Percentiles rank a stretch among this genome's conserved stretches.
These are phyloP conservation scores for Leptopterna dolabrata DNA, from an alignment of 2,888 invertebrate genomes.

Conservation along the genomic window DNA sequence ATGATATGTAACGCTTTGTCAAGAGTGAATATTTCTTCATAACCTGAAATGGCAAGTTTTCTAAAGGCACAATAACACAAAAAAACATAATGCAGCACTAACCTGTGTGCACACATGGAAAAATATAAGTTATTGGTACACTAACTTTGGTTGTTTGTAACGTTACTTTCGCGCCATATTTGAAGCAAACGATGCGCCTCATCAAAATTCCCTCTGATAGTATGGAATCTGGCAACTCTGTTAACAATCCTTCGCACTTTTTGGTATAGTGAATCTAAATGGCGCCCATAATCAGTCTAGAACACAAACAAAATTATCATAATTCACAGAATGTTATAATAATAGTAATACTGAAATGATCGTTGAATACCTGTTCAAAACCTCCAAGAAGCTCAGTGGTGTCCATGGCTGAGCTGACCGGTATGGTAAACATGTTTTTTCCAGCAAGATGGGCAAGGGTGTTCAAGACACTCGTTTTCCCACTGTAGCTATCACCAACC, in stretches of 20 bases:
- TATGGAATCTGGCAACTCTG: background rate
- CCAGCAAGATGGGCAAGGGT: conserved; percentile 81
- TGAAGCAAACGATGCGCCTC: background rate
- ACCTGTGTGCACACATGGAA: no score
- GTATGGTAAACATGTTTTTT: conserved; percentile 78
- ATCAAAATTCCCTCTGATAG: background rate
- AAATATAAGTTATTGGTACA: background rate
- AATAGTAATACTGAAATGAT: background rate
- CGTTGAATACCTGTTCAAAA: conserved; percentile 86
- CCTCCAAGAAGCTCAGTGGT: conserved; percentile 95
- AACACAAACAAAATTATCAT: background rate
- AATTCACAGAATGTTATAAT: background rate
- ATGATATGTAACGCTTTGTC: conserved; percentile 25
- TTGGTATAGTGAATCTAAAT: conserved; percentile 33
- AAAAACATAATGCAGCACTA: no score
- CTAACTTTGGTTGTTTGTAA: background rate
- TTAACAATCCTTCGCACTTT: conserved; percentile 16
- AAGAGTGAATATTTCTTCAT: conserved; percentile 15
- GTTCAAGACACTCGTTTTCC: conserved; percentile 84
- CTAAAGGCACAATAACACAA: no score
- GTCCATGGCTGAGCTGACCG: conserved; percentile 93
- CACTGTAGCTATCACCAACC: conserved; percentile 81
- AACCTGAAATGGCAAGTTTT: conserved; percentile 1
- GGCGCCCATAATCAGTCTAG: conserved; percentile 40
- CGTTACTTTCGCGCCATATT: conserved; percentile 1